These are phyloP conservation scores for Ascaphus truei DNA, from an alignment of 2,113 vertebrate species.

Conservation along the genomic window DNA sequence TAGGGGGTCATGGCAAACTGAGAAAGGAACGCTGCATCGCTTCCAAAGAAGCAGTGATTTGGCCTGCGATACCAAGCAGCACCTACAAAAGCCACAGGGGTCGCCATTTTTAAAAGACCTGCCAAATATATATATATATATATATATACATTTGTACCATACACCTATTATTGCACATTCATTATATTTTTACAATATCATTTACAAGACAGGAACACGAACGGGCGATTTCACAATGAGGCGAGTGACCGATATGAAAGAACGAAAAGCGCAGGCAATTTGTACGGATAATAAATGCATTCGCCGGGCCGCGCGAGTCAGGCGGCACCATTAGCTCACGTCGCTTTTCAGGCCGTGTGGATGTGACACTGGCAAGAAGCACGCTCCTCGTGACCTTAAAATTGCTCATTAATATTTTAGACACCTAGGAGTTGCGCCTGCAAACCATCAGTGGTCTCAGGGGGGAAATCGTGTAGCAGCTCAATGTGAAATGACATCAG, in stretches of 20 bases:
- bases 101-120: too few relatives aligned
- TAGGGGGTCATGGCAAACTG: too few relatives aligned
- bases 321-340: background rate
- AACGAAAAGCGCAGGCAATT: background rate
- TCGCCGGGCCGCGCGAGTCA: background rate
- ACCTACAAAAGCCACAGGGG: too few relatives aligned
- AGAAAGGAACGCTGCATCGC: too few relatives aligned
- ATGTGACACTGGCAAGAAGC: too few relatives aligned
- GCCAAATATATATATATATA: too few relatives aligned
- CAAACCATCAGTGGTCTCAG: background rate
- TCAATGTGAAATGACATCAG: background rate
- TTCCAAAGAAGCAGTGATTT: too few relatives aligned
- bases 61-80: too few relatives aligned
- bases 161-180: too few relatives aligned
- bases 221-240: background rate
- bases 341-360: background rate
- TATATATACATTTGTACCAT: too few relatives aligned
- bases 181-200: too few relatives aligned
- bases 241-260: background rate
- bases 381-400: background rate
- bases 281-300: background rate
- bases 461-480: background rate
- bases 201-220: conserved; percentile 51
- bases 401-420: conserved; percentile 23
- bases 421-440: conserved; percentile 2